A percentile compares a stretch with the other conserved stretches of the same genome.
Evolutionary conservation across 2,797 vertebrate species (phyloP).

Genomic region (Myotis findleyi): DNA sequence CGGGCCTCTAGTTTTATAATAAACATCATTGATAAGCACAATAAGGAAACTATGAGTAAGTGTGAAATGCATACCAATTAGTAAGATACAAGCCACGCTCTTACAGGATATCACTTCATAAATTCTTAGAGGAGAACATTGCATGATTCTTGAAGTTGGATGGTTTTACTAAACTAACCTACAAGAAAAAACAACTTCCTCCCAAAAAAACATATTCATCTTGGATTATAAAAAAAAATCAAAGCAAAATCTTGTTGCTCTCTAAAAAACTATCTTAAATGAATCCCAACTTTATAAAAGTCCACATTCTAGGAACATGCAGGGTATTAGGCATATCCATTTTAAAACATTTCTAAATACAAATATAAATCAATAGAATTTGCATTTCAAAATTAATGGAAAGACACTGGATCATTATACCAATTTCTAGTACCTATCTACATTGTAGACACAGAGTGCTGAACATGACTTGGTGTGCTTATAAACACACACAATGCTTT

Average conservation of each 20-base stretch:
- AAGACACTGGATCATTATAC: not conserved
- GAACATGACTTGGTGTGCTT: not conserved
- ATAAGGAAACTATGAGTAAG: not conserved
- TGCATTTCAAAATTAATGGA: not conserved
- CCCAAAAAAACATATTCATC: not conserved
- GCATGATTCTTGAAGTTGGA: not conserved
- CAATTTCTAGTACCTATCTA: not conserved
- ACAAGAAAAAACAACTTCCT: not conserved
- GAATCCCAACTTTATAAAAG: not conserved
- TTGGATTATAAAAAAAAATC: not conserved
- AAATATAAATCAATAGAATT: not conserved
- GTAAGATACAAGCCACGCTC: not conserved
- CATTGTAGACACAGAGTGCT: not conserved
- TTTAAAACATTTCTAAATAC: constrained; percentile 15
- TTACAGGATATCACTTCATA: not conserved
- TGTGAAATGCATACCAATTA: not conserved
- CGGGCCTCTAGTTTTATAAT: not conserved
- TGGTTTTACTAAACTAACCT: not conserved
- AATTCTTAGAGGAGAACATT: not conserved
- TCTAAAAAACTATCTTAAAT: not conserved
- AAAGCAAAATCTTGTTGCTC: not conserved
- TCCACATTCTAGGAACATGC: not conserved
- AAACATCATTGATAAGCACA: not conserved
- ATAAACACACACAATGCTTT: not conserved
- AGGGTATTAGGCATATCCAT: not conserved